Evolutionary conservation across 2,113 vertebrate genomes (phyloP).

Genomic region (Ammospiza caudacuta): DNA sequence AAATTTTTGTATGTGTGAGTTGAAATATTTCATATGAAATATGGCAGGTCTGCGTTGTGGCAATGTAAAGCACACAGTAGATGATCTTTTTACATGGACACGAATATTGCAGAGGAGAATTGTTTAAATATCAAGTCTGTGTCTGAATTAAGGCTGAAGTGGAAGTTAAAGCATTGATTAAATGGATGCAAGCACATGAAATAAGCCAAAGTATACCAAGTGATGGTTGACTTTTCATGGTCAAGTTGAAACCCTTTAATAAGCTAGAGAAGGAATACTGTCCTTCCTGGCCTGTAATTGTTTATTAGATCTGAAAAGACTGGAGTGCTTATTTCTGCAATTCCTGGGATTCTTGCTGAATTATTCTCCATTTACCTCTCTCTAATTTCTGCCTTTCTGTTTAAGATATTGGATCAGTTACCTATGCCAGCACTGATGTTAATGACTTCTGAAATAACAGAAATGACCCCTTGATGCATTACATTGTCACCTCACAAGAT

Average conservation of each 20-base stretch:
- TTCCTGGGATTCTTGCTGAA: not conserved
- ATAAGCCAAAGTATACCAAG: not conserved
- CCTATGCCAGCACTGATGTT: not conserved
- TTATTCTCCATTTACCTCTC: not conserved
- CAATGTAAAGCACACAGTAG: fast-evolving
- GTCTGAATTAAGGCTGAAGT: not conserved
- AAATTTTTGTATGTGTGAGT: not conserved
- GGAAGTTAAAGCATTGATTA: not conserved
- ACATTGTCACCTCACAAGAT: not conserved
- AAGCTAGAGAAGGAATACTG: not conserved
- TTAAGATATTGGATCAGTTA: not conserved
- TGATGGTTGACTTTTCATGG: not conserved
- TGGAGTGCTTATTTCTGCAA: not conserved
- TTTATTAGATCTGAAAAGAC: not conserved
- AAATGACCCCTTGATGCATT: not conserved
- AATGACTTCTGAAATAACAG: not conserved
- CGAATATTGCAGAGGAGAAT: not conserved
- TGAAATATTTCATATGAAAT: not conserved
- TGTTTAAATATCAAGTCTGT: not conserved
- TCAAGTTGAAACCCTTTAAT: not conserved
- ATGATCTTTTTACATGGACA: not conserved
- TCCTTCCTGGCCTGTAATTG: not conserved
- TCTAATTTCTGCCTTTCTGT: not conserved
- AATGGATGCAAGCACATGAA: not conserved
- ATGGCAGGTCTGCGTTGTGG: not conserved